phyloP scores from a whole-genome alignment of 23 tunicate species.

The Halocynthia roretzi region DNA sequence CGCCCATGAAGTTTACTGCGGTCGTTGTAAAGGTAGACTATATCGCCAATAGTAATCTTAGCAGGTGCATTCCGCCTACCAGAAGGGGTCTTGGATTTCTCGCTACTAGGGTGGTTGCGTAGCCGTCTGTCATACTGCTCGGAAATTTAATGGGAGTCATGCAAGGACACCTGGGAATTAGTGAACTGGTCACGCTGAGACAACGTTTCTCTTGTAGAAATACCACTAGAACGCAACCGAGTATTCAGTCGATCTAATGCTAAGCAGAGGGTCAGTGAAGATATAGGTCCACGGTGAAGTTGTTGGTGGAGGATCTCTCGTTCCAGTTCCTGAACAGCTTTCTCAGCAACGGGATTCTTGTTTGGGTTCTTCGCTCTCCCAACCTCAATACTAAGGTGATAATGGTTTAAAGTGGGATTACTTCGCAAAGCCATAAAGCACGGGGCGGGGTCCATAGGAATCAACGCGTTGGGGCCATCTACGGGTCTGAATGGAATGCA shows the following conservation, averaged over 20 bases:
- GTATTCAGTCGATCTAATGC: too few species aligned
- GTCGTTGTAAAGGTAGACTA: background rate
- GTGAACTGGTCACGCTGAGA: background rate
- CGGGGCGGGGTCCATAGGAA: background rate
- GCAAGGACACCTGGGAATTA: background rate
- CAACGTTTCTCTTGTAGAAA: background rate
- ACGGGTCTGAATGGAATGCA: background rate
- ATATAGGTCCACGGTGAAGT: too few species aligned
- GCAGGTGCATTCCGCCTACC: background rate
- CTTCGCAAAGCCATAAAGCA: background rate
- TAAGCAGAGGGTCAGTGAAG: too few species aligned
- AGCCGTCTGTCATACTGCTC: background rate
- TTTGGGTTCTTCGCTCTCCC: background rate
- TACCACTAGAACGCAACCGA: background rate
- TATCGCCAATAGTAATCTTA: background rate
- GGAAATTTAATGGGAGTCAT: background rate
- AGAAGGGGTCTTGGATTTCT: background rate
- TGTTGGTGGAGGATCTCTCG: too few species aligned
- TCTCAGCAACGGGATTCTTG: background rate
- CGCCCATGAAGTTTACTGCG: background rate
- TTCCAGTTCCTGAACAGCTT: too few species aligned
- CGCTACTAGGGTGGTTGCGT: background rate
- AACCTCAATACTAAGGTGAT: background rate
- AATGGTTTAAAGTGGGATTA: background rate
- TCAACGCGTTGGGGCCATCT: background rate